Evolutionary conservation across 2,797 vertebrate genomes (phyloP), one percentile per base, ranked within the genome.

Genomic region (Poecilia gillii): DNA sequence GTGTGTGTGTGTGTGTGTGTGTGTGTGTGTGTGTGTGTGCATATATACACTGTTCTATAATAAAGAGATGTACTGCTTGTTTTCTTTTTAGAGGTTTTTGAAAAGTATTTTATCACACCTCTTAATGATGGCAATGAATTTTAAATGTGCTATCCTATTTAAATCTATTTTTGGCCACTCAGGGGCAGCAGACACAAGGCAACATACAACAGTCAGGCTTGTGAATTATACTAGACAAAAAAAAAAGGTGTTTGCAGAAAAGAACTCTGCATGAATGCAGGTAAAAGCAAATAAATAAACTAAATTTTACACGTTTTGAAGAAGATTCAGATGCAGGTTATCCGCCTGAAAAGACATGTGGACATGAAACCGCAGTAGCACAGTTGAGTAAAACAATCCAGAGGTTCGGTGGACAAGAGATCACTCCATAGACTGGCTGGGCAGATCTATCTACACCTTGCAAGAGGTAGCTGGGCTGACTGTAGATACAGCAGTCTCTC

Each of bases 141-240:
- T 72, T 36, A 55, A 73, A 57, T 73, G 66, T 28, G 14, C 57
- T 18, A 33, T 43, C 12, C 55, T 71, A n/a, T n/a, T 28, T 53
- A 70, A 70, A 39, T 51, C 46, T 20, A 28, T 23, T 72, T 85
- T 68, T 75, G 46, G 28, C 85, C 87, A 86, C 80, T 85, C 4
- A 64, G 41, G 76, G 78, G 86, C 81, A 86, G 84, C 78, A 83
- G n/a, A 83, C 78, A 80, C 78, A 85, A 85, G 36, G 39, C 62
- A 36, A 70, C 31, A 18, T 72, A 64, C 18, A 81, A 51, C 36
- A 66, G 28, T 23, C 43, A 33, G 57, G n/a, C 13, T 46, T 46
- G 41, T 75, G 28, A 47, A 46, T 64, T 31, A 62, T 64, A 36
- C 33, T 18, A 36, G 28, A 59, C 6, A 3, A 43, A 55, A 64